These are phyloP conservation scores for Sus scrofa DNA, from an alignment of 2,113 vertebrate species.

Conservation along the genomic window DNA sequence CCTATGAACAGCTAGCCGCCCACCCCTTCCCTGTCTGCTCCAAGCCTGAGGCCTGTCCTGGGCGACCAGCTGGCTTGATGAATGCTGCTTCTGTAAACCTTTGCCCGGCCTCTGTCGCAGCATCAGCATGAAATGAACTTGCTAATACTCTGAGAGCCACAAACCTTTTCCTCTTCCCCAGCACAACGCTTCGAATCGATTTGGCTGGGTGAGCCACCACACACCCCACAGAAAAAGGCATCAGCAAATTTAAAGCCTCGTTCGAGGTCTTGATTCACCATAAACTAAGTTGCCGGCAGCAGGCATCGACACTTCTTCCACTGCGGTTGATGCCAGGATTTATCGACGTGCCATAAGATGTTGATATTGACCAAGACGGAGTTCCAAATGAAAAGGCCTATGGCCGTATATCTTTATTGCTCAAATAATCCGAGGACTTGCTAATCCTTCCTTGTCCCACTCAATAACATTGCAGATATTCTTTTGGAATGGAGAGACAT, in stretches of 20 bases:
- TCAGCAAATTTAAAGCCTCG: conserved; percentile 70
- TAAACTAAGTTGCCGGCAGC: conserved; percentile 76
- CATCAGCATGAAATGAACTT: conserved; percentile 79
- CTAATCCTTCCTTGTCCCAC: conserved; percentile 70
- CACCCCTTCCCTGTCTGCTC: background rate
- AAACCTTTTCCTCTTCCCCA: conserved; percentile 70
- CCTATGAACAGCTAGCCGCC: background rate
- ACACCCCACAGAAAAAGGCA: conserved; percentile 66
- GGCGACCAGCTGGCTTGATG: conserved; percentile 63
- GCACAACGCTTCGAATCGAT: conserved; percentile 47
- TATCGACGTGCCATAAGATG: conserved; percentile 77
- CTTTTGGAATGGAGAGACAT: conserved; percentile 65
- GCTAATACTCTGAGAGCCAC: conserved; percentile 75
- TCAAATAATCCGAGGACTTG: conserved; percentile 68
- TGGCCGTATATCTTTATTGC: conserved; percentile 80
- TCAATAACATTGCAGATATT: conserved; percentile 72
- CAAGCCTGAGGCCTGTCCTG: conserved; percentile 37
- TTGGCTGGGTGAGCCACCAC: conserved; percentile 71
- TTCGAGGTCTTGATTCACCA: conserved; percentile 75
- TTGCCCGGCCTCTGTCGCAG: conserved; percentile 63
- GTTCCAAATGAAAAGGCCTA: conserved; percentile 73
- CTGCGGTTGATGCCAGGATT: conserved; percentile 67
- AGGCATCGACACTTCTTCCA: conserved; percentile 63
- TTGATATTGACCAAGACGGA: conserved; percentile 80
- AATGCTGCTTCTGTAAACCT: conserved; percentile 61